Conservation (phyloP, 35 echinoderm and acorn worm genomes). For the Strongylocentrotus purpuratus region DNA sequence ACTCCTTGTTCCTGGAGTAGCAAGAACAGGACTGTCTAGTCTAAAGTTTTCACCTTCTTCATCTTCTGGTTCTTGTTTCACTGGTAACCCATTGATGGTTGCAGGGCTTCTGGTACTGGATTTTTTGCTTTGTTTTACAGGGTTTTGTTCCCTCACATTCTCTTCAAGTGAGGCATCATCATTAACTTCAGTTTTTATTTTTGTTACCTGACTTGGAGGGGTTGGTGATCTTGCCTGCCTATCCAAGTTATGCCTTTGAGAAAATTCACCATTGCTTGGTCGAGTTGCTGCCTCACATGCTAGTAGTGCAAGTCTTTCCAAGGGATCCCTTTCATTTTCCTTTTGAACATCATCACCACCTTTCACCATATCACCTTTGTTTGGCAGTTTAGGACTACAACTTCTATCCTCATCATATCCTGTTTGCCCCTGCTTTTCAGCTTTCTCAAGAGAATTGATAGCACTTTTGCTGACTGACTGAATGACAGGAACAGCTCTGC, state of each 20-base stretch:
- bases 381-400: neutral
- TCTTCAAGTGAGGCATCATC: neutral
- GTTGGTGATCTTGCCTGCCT: neutral
- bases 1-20: neutral
- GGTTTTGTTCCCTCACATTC: neutral
- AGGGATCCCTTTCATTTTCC: neutral
- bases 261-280: neutral
- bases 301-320: neutral
- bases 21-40: neutral
- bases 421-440: neutral
- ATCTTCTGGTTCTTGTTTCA: neutral
- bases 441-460: neutral
- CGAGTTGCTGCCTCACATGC: neutral
- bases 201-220: neutral
- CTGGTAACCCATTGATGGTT: neutral
- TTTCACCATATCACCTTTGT: neutral
- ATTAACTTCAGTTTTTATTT: neutral
- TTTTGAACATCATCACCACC: neutral
- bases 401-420: neutral
- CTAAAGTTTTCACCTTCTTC: neutral
- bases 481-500: constrained; percentile 1
- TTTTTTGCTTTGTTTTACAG: neutral
- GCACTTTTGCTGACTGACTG: neutral
- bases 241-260: neutral
- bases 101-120: neutral